Base-by-base conservation (phyloP, 1,140 invertebrate genomes). In the Drosophila kepulauana region DNA sequence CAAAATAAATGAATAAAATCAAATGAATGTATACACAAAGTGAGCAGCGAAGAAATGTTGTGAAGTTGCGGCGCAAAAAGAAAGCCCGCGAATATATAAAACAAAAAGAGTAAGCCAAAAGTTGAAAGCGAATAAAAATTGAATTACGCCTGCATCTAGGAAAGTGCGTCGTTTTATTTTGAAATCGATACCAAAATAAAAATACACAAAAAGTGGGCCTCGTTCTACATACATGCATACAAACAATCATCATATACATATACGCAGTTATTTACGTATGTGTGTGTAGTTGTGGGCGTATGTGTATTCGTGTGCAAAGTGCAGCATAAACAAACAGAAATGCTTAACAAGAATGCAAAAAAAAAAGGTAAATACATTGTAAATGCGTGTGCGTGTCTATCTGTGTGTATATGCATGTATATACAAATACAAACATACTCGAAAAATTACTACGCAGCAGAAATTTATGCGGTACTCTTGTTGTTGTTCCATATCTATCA, bases 121-220 rank as follows among this genome's bases (percentile, higher is more conserved):
- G 62, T 67, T 62, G 56, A 69, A 66, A 54, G 25, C n/a, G 67
- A 75, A 67, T 43, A 78, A 74, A 76, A 71, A 72, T 52, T 58
- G 62, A 81, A 86, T 87, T 87, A 86, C 63, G 69, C 69, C 71
- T 78, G 72, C 71, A 81, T 73, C 71, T 79, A 68, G 67, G 71
- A 87, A 89, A 89, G 86, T 90, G 85, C 86, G 85, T 89, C 78
- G 86, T 89, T 88, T 82, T 74, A 81, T 88, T 85, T 90, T 90
- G 78, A 90, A 89, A 89, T 90, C 85, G 81, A 89, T 89, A 89
- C 78, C 75, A 85, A 89, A 89, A 88, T 87, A 87, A 82, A 76
- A 79, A 80, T 70, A 78, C 35, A 72, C 54, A 59, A 71, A 52
- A 65, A 76, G 68, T 71, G 68, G 49, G 73, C 68, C 67, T 71